phyloP scores from a whole-genome alignment of 2,113 vertebrate genomes.

The Mormoops blainvillei region DNA sequence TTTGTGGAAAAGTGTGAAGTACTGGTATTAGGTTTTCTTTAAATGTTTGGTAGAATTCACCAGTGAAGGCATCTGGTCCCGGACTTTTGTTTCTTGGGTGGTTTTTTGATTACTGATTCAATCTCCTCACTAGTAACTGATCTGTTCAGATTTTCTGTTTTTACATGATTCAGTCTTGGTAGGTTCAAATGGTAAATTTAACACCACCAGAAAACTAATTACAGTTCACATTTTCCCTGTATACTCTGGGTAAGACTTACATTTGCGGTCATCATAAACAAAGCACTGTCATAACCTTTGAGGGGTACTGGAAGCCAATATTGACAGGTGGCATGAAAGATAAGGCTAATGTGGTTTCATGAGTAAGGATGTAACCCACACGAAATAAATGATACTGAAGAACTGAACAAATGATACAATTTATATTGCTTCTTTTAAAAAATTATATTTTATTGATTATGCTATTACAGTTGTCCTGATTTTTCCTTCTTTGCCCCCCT shows the following conservation, averaged over 20 bases:
- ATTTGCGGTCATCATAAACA: not conserved
- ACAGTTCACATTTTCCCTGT: not conserved
- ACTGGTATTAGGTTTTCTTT: too few species aligned
- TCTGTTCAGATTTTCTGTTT: not conserved
- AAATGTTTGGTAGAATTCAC: not conserved
- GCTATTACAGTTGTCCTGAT: too few species aligned
- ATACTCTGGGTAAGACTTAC: not conserved
- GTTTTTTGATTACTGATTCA: not conserved
- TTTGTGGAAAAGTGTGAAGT: not conserved
- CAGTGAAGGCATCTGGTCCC: not conserved
- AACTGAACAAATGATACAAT: not conserved
- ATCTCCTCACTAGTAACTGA: not conserved
- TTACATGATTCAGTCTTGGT: not conserved
- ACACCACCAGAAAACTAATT: not conserved
- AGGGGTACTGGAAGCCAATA: not conserved
- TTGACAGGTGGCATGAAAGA: not conserved
- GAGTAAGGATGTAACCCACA: not conserved
- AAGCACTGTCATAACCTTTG: not conserved
- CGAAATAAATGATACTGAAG: not conserved
- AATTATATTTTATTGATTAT: too few species aligned
- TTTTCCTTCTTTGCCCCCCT: too few species aligned
- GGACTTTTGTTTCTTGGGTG: not conserved
- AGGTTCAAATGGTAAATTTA: not conserved
- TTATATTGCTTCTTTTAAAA: not conserved
- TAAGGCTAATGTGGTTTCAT: not conserved